Evolutionary conservation across 2,888 invertebrate species (phyloP).

Genomic region (Tetanocera ferruginea): DNA sequence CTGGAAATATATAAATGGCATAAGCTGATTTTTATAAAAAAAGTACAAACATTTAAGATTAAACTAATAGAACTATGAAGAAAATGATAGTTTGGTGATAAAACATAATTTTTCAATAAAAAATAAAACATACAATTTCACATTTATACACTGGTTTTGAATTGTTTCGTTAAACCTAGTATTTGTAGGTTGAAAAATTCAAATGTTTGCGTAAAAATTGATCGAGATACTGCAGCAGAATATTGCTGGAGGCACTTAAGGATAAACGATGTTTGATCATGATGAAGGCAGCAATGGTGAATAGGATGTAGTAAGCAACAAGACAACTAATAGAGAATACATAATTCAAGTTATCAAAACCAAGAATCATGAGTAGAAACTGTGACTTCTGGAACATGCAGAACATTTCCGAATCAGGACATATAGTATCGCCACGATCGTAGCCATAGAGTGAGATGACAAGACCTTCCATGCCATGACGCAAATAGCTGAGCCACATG

Average conservation of each 20-base stretch:
- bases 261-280: slow-evolving; percentile 79
- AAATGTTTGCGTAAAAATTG: slow-evolving; percentile 78
- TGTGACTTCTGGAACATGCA: slow-evolving; percentile 82
- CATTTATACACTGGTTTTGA: too few species aligned
- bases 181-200: slow-evolving; percentile 70
- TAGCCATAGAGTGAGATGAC: slow-evolving; percentile 84
- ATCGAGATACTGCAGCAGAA: slow-evolving; percentile 79
- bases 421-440: slow-evolving; percentile 80
- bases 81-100: too few species aligned
- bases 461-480: slow-evolving; percentile 86
- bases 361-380: slow-evolving; percentile 82
- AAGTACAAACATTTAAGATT: background rate
- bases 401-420: slow-evolving; percentile 79
- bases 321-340: slow-evolving; percentile 78
- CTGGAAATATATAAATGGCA: background rate
- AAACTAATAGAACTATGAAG: background rate
- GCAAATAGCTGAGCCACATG: slow-evolving; percentile 86
- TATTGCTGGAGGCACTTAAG: slow-evolving; percentile 75
- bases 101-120: too few species aligned
- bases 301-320: slow-evolving; percentile 78
- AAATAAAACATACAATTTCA: too few species aligned
- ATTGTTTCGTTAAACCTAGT: slow-evolving; percentile 48
- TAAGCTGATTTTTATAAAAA: background rate
- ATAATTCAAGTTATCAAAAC: slow-evolving; percentile 79
- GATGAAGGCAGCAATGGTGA: slow-evolving; percentile 79